Base-by-base conservation (phyloP, 2,888 invertebrate genomes). In the Uropetala carovei region DNA sequence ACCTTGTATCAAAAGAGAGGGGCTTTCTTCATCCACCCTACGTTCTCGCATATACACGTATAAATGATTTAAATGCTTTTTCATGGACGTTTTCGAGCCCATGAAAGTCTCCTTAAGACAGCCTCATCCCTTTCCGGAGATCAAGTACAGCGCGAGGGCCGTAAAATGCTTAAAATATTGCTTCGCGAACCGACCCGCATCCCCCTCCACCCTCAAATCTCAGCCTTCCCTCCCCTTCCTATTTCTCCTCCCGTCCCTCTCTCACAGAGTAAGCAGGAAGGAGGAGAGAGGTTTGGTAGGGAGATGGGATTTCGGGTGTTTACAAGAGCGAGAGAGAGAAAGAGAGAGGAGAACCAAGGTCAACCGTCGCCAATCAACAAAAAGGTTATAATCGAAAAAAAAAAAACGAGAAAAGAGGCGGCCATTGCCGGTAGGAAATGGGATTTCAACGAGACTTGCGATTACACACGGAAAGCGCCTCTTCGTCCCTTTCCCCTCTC, bases 131-230 rank as follows among this genome's bases (percentile, higher is more conserved):
- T 43, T 43, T 43, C 43, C 43, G 43, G 43, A 43, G 43, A 68
- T 68, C 68, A 68, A 68, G 68, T 68, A 22, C 68, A 18, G 0
- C 64, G 64, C 13, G 14, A 64, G 14, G 64, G 68, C 68, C 68
- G n/a, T 68, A 68, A 68, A 68, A 22, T n/a, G n/a, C 22, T 68
- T 68, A 68, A 68, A 68, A 68, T 68, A 68, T 68, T n/a, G 68
- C 11, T 68, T 22, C 68, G 68, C 68, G n/a, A 2, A n/a, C 68
- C 68, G 43, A 43, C 43, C 43, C 43, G 43, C 43, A 43, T 43
- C 43, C 43, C 43, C 5, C 43, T 5, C 43, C 43, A 5, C 43
- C 43, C 43, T 43, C 43, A 1, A 43, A 43, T 43, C 43, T 43
- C 43, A 43, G 1, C 1, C 5, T 43, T 5, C 43, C 5, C 43